Base-by-base conservation (phyloP, 2,797 vertebrate species). In the Meriones psammophilus region DNA sequence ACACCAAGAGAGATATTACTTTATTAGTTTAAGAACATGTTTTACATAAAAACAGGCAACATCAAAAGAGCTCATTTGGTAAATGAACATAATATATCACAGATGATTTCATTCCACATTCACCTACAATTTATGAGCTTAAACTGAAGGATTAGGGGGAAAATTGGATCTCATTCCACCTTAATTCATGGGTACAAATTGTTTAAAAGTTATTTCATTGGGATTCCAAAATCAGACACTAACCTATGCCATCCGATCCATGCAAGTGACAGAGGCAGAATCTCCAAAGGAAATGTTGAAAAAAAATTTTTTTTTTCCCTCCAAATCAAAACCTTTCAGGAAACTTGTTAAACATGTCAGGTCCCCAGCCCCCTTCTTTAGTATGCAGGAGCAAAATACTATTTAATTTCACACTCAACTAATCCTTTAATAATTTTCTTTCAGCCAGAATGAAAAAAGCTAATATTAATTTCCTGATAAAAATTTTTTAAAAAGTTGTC, bases 401-500 rank as follows among this genome's bases (percentile, higher is more conserved):
- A 98, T 97, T 98, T 98, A 98, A 99, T 98, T 98, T 98, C 98
- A 99, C 97, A 98, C 97, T 98, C 97, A 98, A 96, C 97, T 98
- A 98, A 98, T 98, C 94, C 84, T 98, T 98, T 97, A 98, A 98
- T 95, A 98, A 97, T 98, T 98, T 98, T 97, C 94, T 98, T 98
- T 98, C 96, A 96, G 89, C 83, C 87, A 97, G 97, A 98, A 97
- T 98, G 97, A 97, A 98, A 98, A 97, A 69, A 33, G 73, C 96
- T 96, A 95, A 97, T 98, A 97, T 98, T 98, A 98, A 98, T 98
- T 98, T 92, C 92, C 96, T 98, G 98, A 98, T 97, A 98, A 98
- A 98, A 97, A 87, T 18, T 77, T 71, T 71, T 79, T 86, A 86
- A 97, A 97, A 98, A 96, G 91, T 97, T 98, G 97, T 66, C 88